A percentile compares a stretch with the other conserved stretches of the same genome.
Conservation (phyloP, 1,140 invertebrate species). For the Archegozetes longisetosus region DNA sequence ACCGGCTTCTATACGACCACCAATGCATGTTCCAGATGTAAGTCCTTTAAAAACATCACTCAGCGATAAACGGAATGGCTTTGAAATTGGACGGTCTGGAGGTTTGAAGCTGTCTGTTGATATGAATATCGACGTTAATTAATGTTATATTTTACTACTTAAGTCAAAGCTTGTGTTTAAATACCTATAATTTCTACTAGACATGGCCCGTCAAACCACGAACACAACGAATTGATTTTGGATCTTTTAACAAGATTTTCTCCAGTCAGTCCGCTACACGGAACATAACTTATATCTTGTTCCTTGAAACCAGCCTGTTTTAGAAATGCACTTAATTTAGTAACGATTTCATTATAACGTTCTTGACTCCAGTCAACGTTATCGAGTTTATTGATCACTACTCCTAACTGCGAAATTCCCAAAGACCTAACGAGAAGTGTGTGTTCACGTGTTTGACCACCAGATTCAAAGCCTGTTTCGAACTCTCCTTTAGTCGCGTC, state of each 20-base stretch:
- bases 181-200: constrained; percentile 63
- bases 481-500: constrained; percentile 90
- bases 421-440: constrained; percentile 78
- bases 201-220: constrained; percentile 75
- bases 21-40: constrained; percentile 62
- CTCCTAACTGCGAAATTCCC: constrained; percentile 62
- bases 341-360: constrained; percentile 67
- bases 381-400: constrained; percentile 72
- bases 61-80: constrained; percentile 77
- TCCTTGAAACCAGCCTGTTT: constrained; percentile 91
- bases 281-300: constrained; percentile 70
- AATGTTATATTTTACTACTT: background rate
- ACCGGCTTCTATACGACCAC: constrained; percentile 80
- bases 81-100: constrained; percentile 55
- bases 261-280: constrained; percentile 85
- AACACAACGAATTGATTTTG: constrained; percentile 43
- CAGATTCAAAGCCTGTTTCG: constrained; percentile 93
- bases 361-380: constrained; percentile 59
- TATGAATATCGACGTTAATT: background rate
- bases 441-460: constrained; percentile 95
- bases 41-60: constrained; percentile 90
- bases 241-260: constrained; percentile 66
- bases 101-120: constrained; percentile 56
- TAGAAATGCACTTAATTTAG: constrained; percentile 69
- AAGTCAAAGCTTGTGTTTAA: background rate